Evolutionary conservation across 1,140 invertebrate genomes (phyloP), one percentile per base, ranked within the genome.

Genomic region (Acromyrmex echinatior): DNA sequence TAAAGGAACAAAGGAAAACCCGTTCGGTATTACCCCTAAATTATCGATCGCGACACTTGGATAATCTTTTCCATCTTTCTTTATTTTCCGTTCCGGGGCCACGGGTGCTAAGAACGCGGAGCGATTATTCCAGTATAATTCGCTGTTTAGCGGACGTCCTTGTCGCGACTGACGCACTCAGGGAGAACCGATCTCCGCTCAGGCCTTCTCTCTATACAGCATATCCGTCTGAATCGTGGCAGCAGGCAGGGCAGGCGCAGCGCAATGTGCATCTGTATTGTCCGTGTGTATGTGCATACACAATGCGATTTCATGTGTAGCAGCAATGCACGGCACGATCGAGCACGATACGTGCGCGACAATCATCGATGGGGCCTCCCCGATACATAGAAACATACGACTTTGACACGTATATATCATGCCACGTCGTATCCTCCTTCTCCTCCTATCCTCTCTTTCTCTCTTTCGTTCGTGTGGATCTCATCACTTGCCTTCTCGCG

Each of bases 71-170:
- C 45, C 4, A 14, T 51, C 0, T 39, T 39, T 51, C 45, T 86
- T 74, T 49, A 53, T 79, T 78, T 28, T 78, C 49, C 60, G n/a
- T 77, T 77, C 18, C 73, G 60, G 31, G 25, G 49, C 39, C 78
- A 76, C 86, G 77, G 88, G 74, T 86, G 77, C 66, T 77, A 92
- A 89, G 87, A 93, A 87, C 88, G 87, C 87, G 77, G 89, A 82
- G 88, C 91, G 92, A 94, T 93, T 93, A 94, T 91, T 92, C 86
- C 87, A 88, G 86, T 85, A 93, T 93, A 93, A 93, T 93, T 93
- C 88, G 89, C 88, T 89, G 87, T 93, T 94, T 91, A 94, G 89
- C 89, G 79, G 92, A 89, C 91, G 92, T 93, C 92, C 92, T 94
- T 93, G 92, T 90, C 87, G 85, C 88, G 86, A 60, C 90, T 93